A percentile compares a stretch with the other conserved stretches of the same genome.
Conservation (phyloP, 2,888 invertebrate species). For the Meganola albula region DNA sequence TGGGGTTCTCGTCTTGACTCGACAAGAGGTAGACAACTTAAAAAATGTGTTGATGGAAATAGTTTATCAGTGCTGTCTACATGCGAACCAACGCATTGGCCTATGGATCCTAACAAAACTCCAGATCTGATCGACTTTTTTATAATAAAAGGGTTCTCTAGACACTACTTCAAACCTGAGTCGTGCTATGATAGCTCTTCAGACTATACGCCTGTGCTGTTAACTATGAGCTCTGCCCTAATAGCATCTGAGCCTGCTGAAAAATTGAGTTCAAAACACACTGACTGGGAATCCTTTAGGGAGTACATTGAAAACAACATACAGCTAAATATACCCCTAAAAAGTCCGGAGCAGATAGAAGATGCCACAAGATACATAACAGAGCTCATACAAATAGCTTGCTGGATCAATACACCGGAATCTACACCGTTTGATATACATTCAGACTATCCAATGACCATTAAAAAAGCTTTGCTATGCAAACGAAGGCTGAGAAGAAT, state of each 20-base stretch:
- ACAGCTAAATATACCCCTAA: conserved; percentile 12
- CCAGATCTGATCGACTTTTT: conserved; percentile 12
- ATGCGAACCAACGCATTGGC: conserved; percentile 20
- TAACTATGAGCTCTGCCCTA: conserved; percentile 4
- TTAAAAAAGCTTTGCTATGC: too few relatives aligned
- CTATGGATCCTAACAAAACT: conserved; percentile 8
- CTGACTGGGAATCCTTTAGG: conserved; percentile 19
- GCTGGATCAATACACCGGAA: background rate
- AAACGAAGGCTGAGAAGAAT: too few relatives aligned
- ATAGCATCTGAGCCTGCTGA: background rate
- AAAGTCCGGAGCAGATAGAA: conserved; percentile 17
- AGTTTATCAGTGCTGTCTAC: conserved; percentile 11
- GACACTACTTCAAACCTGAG: conserved; percentile 3
- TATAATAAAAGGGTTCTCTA: conserved; percentile 7
- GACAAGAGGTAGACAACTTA: conserved; percentile 14
- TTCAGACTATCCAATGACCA: too few relatives aligned
- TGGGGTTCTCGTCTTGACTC: conserved; percentile 20
- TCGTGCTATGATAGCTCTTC: conserved; percentile 5
- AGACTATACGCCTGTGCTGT: conserved; percentile 6
- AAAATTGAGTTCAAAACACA: conserved; percentile 11
- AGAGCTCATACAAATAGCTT: conserved; percentile 3
- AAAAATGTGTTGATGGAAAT: conserved; percentile 10
- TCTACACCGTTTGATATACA: too few relatives aligned
- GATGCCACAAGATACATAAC: conserved; percentile 10
- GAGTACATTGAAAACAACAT: conserved; percentile 10